Base-by-base conservation (phyloP, 2,797 vertebrate genomes). In the Enteromius mattozi region DNA sequence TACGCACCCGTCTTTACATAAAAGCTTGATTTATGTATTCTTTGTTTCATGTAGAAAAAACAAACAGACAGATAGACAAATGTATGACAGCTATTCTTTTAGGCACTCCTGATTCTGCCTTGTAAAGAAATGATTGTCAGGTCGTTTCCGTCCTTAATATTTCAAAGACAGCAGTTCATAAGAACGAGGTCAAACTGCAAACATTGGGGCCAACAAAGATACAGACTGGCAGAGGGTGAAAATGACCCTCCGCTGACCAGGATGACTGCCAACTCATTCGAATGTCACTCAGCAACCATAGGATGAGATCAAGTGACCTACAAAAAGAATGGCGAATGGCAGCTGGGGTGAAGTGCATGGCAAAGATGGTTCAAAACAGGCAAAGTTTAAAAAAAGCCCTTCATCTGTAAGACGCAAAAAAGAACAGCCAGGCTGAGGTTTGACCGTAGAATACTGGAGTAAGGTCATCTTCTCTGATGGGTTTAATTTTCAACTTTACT, bases 11-110 rank as follows among this genome's bases (percentile, higher is more conserved):
- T 56, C 33, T 76, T 56, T 37, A 75, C 30, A 56, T 75, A 49
- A 19, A 72, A 49, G 70, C 27, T 65, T 33, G 61, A 49, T 33
- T 49, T 72, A 27, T 72, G 45, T 30, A 2, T 49, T 72, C 30
- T 16, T 30, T 72, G 24, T 72, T 72, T 83, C 51, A 74, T 66
- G 17, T 54, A 1, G 42, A 45, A 61, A 56, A 45, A 61, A 56
- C 14, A 24, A 59, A 71, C 17, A 70, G 35, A 40, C 7, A 66
- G 16, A 66, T 54, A 70, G 35, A 40, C 7, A 66, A 7, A 66
- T 54, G 19, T 8, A 54, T 54, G 51, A 19, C 7, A 54, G 51
- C 51, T 7, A 21, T 54, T 54, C 51, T 2, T 21, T 54, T 54
- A 54, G 19, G 19, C 7, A 54, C 19, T 54, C 51, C 7, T 54